phyloP scores from a whole-genome alignment of 1,140 invertebrate species.

The Idris sp. region DNA sequence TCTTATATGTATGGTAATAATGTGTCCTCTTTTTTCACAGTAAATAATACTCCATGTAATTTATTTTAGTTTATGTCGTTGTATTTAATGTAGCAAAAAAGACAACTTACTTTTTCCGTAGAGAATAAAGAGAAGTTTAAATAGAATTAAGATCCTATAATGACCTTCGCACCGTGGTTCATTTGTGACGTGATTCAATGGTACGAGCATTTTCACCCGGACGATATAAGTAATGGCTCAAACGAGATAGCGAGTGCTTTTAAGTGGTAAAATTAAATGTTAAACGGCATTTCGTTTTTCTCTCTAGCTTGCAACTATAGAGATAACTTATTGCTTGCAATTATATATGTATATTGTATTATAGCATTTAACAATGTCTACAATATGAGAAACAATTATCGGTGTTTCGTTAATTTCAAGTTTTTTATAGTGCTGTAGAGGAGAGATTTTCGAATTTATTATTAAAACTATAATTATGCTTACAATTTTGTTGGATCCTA shows the following conservation, averaged over 20 bases:
- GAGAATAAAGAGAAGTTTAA: slow-evolving; percentile 42
- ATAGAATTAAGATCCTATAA: slow-evolving; percentile 53
- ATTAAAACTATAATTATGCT: too few relatives aligned
- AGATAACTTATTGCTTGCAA: slow-evolving; percentile 19
- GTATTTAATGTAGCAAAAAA: slow-evolving; percentile 11
- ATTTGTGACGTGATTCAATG: slow-evolving; percentile 58
- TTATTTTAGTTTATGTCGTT: background rate
- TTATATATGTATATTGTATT: too few relatives aligned
- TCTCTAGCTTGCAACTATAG: slow-evolving; percentile 23
- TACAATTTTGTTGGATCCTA: too few relatives aligned
- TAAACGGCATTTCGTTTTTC: slow-evolving; percentile 50
- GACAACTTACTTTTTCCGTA: slow-evolving; percentile 12
- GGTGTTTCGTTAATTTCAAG: too few relatives aligned
- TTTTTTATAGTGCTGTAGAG: too few relatives aligned
- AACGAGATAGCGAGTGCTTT: slow-evolving; percentile 57
- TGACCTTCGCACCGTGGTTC: slow-evolving; percentile 53
- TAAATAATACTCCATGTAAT: too few relatives aligned
- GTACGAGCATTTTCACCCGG: slow-evolving; percentile 53
- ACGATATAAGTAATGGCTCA: slow-evolving; percentile 60
- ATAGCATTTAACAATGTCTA: too few relatives aligned
- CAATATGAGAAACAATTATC: too few relatives aligned
- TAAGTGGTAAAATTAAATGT: slow-evolving; percentile 62
- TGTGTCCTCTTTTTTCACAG: too few relatives aligned
- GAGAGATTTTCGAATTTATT: too few relatives aligned
- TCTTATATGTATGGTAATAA: too few relatives aligned